phyloP scores from a whole-genome alignment of 2,113 vertebrate species.

The Dendropsophus ebraccatus region DNA sequence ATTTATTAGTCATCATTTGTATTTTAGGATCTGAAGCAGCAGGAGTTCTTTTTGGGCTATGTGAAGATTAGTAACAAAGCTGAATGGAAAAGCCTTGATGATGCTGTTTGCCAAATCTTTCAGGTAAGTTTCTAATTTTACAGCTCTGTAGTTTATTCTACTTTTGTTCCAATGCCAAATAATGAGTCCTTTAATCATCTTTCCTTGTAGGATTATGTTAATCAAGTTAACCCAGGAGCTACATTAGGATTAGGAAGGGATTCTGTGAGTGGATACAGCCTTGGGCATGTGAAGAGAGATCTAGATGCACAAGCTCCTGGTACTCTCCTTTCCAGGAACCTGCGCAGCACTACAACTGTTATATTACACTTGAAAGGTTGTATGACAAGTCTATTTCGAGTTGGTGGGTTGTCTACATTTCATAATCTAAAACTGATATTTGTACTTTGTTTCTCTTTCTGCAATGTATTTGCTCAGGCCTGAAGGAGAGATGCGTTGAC shows the following conservation, averaged over 20 bases:
- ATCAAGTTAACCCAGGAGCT: slow-evolving; percentile 87
- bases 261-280: slow-evolving; percentile 86
- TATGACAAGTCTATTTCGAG: slow-evolving; percentile 22
- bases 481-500: slow-evolving; percentile 91
- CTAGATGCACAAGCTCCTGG: slow-evolving; percentile 82
- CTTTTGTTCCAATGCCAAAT: not conserved
- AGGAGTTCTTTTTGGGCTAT: slow-evolving; percentile 88
- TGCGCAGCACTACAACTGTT: slow-evolving; percentile 74
- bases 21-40: slow-evolving; percentile 84
- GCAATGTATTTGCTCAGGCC: slow-evolving; percentile 71
- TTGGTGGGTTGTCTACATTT: not conserved
- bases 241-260: slow-evolving; percentile 88
- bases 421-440: not conserved
- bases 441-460: not conserved
- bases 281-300: slow-evolving; percentile 83
- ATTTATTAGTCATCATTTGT: not conserved
- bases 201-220: slow-evolving; percentile 83
- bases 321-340: slow-evolving; percentile 75
- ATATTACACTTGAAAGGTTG: slow-evolving; percentile 87
- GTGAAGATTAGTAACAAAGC: slow-evolving; percentile 79
- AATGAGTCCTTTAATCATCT: not conserved
- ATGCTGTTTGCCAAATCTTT: slow-evolving; percentile 85
- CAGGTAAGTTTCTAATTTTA: slow-evolving; percentile 75
- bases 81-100: slow-evolving; percentile 89
- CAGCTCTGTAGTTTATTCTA: not conserved